Percentiles rank a stretch among this genome's conserved stretches.
Conservation (phyloP, 2,113 vertebrate genomes). For the Petrocephalus microphthalmus region DNA sequence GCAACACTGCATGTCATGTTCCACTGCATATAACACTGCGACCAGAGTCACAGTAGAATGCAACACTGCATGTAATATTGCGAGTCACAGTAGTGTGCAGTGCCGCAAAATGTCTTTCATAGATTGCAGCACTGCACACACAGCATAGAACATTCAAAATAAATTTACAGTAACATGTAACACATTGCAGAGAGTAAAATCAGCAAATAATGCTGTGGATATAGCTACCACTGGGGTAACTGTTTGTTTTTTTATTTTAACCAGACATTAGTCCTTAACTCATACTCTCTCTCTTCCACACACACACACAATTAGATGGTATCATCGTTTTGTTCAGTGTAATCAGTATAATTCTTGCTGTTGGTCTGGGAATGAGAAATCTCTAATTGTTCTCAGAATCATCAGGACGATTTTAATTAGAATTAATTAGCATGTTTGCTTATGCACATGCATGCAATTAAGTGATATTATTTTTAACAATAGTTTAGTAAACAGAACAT, state of each 20-base stretch:
- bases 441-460: constrained; percentile 57
- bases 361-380: constrained; percentile 26
- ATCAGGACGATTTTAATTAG: constrained; percentile 63
- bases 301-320: not conserved
- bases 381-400: constrained; percentile 63
- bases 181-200: not conserved
- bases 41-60: constrained; percentile 4
- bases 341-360: constrained; percentile 17
- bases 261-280: not conserved
- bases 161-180: not conserved
- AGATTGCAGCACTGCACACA: not conserved
- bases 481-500: constrained; percentile 52
- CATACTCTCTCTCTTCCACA: not conserved
- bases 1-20: not conserved
- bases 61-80: not conserved
- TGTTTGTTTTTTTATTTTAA: not conserved
- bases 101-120: not conserved
- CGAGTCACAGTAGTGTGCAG: not conserved
- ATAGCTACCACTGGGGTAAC: not conserved
- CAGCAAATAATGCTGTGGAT: not conserved
- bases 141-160: not conserved
- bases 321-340: constrained; percentile 18
- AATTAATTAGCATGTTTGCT: constrained; percentile 69
- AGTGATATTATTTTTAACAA: constrained; percentile 42
- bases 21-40: not conserved